A percentile compares a stretch with the other conserved stretches of the same genome.
These are phyloP conservation scores for Netelia melanura DNA, from an alignment of 2,888 invertebrate species.

Conservation along the genomic window DNA sequence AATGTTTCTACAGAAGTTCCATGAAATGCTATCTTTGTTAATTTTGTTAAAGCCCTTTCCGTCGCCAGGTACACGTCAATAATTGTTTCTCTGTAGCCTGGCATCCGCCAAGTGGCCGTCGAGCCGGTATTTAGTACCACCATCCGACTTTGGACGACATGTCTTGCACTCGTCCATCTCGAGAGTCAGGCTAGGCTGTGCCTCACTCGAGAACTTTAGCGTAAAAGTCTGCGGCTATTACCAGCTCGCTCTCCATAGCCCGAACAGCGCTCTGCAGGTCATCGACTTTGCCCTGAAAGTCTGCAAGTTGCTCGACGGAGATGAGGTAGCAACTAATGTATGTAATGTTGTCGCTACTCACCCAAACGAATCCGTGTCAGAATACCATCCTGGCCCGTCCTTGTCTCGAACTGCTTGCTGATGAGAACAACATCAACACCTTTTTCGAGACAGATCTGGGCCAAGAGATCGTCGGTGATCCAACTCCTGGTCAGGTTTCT, in stretches of 20 bases:
- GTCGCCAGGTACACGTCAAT: too few relatives aligned
- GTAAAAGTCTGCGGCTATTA: conserved; percentile 51
- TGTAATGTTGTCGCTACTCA: conserved; percentile 10
- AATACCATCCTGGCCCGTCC: conserved; percentile 23
- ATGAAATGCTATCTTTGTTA: too few relatives aligned
- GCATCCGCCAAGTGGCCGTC: conserved; percentile 46
- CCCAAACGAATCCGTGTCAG: conserved; percentile 60
- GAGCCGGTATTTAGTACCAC: conserved; percentile 43
- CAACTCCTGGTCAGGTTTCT: conserved; percentile 56
- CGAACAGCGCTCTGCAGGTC: conserved; percentile 31
- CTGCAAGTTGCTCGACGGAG: background rate
- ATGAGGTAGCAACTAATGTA: conserved; percentile 6
- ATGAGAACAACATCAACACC: conserved; percentile 43
- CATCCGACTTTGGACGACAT: conserved; percentile 68
- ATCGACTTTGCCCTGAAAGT: background rate
- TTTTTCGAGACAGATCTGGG: conserved; percentile 49
- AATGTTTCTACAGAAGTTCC: too few relatives aligned
- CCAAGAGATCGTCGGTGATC: conserved; percentile 50
- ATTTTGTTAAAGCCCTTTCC: too few relatives aligned
- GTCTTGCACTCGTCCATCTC: conserved; percentile 69
- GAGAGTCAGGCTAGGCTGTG: conserved; percentile 63
- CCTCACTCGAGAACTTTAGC: conserved; percentile 63
- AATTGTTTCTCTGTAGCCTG: conserved; percentile 35
- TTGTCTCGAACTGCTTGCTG: conserved; percentile 54
- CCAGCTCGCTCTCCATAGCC: conserved; percentile 38